Evolutionary conservation across 2,113 vertebrate species (phyloP), one percentile per base, ranked within the genome.

Genomic region (Colaptes auratus): DNA sequence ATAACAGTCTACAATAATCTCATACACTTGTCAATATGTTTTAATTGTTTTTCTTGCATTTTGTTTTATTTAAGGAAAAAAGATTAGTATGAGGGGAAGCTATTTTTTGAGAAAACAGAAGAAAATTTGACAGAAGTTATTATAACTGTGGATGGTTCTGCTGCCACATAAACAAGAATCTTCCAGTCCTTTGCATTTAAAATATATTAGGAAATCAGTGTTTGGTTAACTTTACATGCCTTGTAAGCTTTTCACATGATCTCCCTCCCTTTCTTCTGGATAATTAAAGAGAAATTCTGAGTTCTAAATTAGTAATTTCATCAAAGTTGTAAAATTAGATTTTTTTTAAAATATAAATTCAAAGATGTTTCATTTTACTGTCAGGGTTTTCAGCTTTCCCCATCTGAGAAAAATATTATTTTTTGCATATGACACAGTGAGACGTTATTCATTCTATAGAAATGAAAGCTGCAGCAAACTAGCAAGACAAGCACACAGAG

Each of bases 381-480:
- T 61, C 35, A 50, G 81, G 21, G 0, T 17, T 67, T 19, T 55
- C 69, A 27, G 80, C 96, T 96, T 7, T 69, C 42, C 61, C 27
- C 27, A 33, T 89, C 81, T 56, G 71, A 39, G 39, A 39, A 39
- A 39, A 39, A 39, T 39, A 39, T 39, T 39, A 39, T 39, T 39
- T 39, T 60, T 90, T 88, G 19, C 17, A 86, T 36, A 65, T 80
- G 60, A 78, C 31, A 82, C n/a, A 82, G 24, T 70, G 84, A 89
- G 84, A 91, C 30, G 48, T 39, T 93, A 84, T 95, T 94, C 85
- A 82, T 44, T 93, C 20, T 39, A 55, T 25, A 90, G 44, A 86
- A 96, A 86, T 78, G 33, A 60, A 95, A 92, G 82, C 53, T 92
- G 48, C 61, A 95, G 91, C 87, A 60, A 94, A n/a, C 9, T 60